phyloP scores from a whole-genome alignment of 2,797 vertebrate species.

The Chloroceryle amazona region DNA sequence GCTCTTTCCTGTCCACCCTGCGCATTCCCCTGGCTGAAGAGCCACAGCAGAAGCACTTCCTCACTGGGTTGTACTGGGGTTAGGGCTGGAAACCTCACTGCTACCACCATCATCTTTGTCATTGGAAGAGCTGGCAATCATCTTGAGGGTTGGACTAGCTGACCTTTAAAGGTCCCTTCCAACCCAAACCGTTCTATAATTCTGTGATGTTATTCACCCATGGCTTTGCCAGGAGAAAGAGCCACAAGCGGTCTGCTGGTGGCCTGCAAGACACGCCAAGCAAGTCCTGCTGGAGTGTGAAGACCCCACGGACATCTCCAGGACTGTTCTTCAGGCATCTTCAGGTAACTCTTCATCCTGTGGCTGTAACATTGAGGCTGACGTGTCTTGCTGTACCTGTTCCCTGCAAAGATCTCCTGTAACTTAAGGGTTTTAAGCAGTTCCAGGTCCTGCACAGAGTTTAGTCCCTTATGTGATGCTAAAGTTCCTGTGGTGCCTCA shows the following conservation, averaged over 20 bases:
- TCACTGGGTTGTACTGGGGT: rapidly evolving
- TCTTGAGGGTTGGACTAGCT: not conserved
- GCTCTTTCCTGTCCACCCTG: not conserved
- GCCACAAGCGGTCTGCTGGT: not conserved
- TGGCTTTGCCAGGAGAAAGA: not conserved
- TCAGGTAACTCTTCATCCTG: not conserved
- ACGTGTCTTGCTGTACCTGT: rapidly evolving
- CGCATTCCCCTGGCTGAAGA: not conserved
- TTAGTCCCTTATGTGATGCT: not conserved
- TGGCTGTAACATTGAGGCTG: rapidly evolving
- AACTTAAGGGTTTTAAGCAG: not conserved
- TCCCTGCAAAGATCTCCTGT: not conserved
- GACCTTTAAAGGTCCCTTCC: not conserved
- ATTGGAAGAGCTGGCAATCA: not conserved
- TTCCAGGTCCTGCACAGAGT: not conserved
- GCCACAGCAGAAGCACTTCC: not conserved
- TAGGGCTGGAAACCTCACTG: not conserved
- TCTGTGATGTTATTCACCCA: not conserved
- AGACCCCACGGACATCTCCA: rapidly evolving
- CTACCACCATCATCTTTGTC: not conserved
- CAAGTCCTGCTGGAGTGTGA: not conserved
- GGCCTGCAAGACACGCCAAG: not conserved
- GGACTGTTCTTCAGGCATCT: not conserved
- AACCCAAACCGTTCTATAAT: not conserved
- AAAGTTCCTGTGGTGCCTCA: not conserved